These are phyloP conservation scores for Eulemur macaco DNA, from an alignment of 2,113 vertebrate genomes.

Conservation along the genomic window DNA sequence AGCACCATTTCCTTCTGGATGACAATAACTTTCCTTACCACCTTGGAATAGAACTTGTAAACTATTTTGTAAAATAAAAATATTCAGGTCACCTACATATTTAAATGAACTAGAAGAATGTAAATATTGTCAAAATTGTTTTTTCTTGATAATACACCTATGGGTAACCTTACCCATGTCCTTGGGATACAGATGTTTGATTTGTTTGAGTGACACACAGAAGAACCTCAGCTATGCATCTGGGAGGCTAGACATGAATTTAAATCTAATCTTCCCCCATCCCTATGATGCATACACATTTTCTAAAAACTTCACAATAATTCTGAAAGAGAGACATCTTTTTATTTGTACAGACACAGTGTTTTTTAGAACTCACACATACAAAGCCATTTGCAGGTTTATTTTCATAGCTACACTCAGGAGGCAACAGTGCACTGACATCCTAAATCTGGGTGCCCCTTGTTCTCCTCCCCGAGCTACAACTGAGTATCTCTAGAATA, in stretches of 20 bases:
- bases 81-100: neutral
- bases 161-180: neutral
- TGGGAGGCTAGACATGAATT: neutral
- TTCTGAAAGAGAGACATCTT: neutral
- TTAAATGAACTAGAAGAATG: neutral
- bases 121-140: neutral
- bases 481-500: neutral
- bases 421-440: accelerated
- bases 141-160: neutral
- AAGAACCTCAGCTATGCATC: neutral
- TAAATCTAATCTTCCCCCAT: neutral
- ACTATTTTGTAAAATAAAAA: neutral
- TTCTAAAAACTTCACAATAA: neutral
- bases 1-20: neutral
- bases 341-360: neutral
- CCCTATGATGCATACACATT: neutral
- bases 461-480: neutral
- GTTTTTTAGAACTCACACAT: neutral
- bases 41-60: neutral
- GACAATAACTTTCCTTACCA: neutral
- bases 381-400: neutral
- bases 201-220: neutral
- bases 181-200: neutral
- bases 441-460: neutral
- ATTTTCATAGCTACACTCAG: neutral